Evolutionary conservation across 2,797 vertebrate species (phyloP).

Genomic region (Liasis olivaceus): DNA sequence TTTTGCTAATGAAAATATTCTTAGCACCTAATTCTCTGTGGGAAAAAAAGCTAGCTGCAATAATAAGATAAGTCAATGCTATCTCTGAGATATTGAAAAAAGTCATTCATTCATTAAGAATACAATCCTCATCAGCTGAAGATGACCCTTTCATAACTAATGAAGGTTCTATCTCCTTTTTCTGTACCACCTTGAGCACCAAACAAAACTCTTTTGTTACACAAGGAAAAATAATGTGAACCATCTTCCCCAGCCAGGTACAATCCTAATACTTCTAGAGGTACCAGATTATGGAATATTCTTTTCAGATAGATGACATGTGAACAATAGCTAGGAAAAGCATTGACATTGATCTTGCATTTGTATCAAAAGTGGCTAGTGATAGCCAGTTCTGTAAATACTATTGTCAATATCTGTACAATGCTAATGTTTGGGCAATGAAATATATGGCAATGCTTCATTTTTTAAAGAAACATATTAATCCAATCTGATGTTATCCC

Average conservation of each 20-base stretch:
- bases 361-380: slow-evolving; percentile 13
- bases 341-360: background rate
- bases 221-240: background rate
- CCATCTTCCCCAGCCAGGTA: background rate
- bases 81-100: slow-evolving; percentile 46
- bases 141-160: background rate
- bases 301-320: background rate
- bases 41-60: slow-evolving; percentile 28
- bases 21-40: slow-evolving; percentile 22
- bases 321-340: background rate
- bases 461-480: slow-evolving; percentile 32
- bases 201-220: background rate
- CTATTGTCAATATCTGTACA: slow-evolving; percentile 20
- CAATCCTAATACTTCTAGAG: background rate
- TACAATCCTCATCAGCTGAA: background rate
- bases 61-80: slow-evolving; percentile 48
- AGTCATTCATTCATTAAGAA: background rate
- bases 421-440: slow-evolving; percentile 12
- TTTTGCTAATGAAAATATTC: slow-evolving; percentile 38
- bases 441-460: background rate
- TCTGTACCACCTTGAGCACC: background rate
- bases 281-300: background rate
- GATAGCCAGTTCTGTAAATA: slow-evolving; percentile 30
- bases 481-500: slow-evolving; percentile 8
- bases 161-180: background rate